phyloP scores from a whole-genome alignment of 1,140 invertebrate species.

The Thaumetopoea pityocampa region DNA sequence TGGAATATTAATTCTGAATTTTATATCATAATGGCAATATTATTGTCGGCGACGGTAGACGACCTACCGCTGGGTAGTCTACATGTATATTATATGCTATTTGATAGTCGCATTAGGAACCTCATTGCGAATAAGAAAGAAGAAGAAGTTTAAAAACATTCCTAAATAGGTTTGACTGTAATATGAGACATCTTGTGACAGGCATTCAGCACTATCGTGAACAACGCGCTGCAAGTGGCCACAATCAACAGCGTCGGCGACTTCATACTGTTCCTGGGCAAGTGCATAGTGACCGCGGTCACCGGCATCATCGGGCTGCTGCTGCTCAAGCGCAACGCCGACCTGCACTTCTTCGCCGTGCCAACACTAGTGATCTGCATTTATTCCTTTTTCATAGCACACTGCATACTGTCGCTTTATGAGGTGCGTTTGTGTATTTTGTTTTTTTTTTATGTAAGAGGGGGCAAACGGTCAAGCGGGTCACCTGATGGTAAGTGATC shows the following conservation, averaged over 20 bases:
- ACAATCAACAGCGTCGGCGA: slow-evolving; percentile 96
- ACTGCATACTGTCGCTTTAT: slow-evolving; percentile 94
- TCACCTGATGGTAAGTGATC: too few relatives aligned
- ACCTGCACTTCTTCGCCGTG: slow-evolving; percentile 88
- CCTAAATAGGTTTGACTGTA: too few relatives aligned
- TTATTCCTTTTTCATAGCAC: slow-evolving; percentile 94
- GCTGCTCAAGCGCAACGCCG: slow-evolving; percentile 83
- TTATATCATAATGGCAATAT: too few relatives aligned
- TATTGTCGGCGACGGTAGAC: too few relatives aligned
- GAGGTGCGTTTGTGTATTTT: slow-evolving; percentile 80
- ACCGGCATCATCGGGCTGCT: slow-evolving; percentile 85
- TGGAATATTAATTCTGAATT: too few relatives aligned
- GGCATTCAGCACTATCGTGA: slow-evolving; percentile 90
- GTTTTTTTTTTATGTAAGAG: slow-evolving; percentile 8
- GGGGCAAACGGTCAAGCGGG: too few relatives aligned
- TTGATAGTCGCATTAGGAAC: too few relatives aligned
- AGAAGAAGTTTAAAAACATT: too few relatives aligned
- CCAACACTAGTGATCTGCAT: slow-evolving; percentile 92
- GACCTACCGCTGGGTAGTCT: too few relatives aligned
- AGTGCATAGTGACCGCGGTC: slow-evolving; percentile 90
- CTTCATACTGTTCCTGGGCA: slow-evolving; percentile 95
- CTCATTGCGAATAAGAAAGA: too few relatives aligned
- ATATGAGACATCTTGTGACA: too few relatives aligned
- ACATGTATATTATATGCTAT: too few relatives aligned
- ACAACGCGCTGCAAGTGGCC: slow-evolving; percentile 91